Evolutionary conservation across 1,140 invertebrate species (phyloP), one percentile per base, ranked within the genome.

Genomic region (Augochlora pura): DNA sequence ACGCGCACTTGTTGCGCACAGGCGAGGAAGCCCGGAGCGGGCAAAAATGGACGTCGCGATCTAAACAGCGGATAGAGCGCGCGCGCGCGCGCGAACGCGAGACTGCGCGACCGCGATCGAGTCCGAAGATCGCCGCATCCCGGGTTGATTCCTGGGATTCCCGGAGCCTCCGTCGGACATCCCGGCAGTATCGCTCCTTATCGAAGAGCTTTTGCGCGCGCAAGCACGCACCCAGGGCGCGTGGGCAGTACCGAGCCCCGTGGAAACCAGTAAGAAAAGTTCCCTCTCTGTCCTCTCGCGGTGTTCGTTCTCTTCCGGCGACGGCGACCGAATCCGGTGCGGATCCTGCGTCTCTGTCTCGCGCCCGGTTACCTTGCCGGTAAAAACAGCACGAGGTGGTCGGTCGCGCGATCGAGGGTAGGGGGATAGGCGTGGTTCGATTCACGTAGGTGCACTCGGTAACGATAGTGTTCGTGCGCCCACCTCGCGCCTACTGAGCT

Each of bases 361-460:
- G 66, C 71, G 23, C 21, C 80, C 76, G 83, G 70, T 83, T 74
- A 80, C 71, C 78, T 73, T 68, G 81, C 85, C 77, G 70, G 82
- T 86, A 86, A 86, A 86, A 86, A 86, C 76, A 81, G 82, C 86
- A 82, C 76, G 86, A 87, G 77, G 85, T 84, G 76, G 86, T 63
- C 82, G 76, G 86, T 84, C 82, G 82, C 79, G 85, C 75, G 84
- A 77, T 80, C 65, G 27, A 63, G 60, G 63, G 86, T 86, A 87
- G 88, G 87, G 84, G 81, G 87, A 86, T 90, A 87, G 90, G 90
- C 90, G 90, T 91, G 90, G 88, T 87, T 78, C 80, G 38, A 52
- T 59, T 66, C 68, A 21, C 82, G 71, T 87, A 82, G 80, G 81
- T 83, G 74, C 74, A 77, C 77, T 81, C 60, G 77, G 71, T 72